A percentile compares a stretch with the other conserved stretches of the same genome.
Conservation (phyloP, 2,113 vertebrate genomes). For the Dromaius novaehollandiae region DNA sequence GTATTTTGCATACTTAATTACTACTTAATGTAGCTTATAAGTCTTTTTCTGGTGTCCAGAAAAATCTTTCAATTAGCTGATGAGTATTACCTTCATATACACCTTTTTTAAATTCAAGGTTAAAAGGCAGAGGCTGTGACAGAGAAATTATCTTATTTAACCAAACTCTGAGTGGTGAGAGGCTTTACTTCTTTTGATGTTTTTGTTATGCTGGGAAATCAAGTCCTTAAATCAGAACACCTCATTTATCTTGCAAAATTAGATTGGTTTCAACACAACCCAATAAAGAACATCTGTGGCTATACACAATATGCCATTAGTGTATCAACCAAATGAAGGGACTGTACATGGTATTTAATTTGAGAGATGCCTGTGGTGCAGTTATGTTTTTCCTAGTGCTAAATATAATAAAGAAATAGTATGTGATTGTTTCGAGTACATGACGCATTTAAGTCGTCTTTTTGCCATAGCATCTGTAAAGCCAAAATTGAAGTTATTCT, state of each 20-base stretch:
- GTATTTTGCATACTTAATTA: not conserved
- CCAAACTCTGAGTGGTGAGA: not conserved
- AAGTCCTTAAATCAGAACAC: conserved; percentile 26
- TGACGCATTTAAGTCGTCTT: not conserved
- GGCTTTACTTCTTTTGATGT: not conserved
- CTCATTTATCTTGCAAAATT: conserved; percentile 32
- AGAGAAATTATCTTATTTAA: not conserved
- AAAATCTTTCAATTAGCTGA: not conserved
- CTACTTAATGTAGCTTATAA: not conserved
- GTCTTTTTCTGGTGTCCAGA: not conserved
- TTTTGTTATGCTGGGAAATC: conserved; percentile 10
- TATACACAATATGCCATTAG: not conserved
- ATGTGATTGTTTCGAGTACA: not conserved
- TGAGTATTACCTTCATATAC: not conserved
- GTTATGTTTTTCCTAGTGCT: not conserved
- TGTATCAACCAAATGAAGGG: not conserved
- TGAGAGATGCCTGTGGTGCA: not conserved
- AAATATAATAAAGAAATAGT: not conserved
- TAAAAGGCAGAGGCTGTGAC: not conserved
- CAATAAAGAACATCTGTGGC: conserved; percentile 6
- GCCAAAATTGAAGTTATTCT: not conserved
- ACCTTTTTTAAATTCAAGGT: not conserved
- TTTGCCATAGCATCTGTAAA: not conserved
- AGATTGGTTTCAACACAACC: not conserved
- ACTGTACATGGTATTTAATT: not conserved